Conservation (phyloP, 2,797 vertebrate species). For the Chrosomus eos region DNA sequence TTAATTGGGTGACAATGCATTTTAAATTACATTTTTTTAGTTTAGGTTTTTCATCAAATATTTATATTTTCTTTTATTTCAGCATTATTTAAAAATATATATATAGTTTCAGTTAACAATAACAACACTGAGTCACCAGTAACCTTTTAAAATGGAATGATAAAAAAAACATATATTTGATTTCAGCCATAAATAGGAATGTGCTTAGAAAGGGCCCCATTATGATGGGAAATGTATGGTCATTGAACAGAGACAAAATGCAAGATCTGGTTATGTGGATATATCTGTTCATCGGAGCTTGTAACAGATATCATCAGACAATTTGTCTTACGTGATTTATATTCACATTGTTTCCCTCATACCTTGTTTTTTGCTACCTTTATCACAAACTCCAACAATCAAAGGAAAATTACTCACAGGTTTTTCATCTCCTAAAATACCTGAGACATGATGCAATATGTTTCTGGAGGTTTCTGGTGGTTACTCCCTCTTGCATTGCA, state of each 20-base stretch:
- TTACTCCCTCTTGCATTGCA: slow-evolving; percentile 44
- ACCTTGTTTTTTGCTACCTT: slow-evolving; percentile 27
- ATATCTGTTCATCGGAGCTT: background rate
- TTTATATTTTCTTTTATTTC: background rate
- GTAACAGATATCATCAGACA: background rate
- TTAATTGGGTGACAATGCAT: background rate
- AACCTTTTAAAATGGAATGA: background rate
- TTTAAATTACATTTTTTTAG: background rate
- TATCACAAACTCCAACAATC: slow-evolving; percentile 8
- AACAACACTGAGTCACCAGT: background rate
- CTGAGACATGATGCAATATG: slow-evolving; percentile 38
- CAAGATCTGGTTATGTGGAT: background rate
- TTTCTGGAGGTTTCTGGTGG: slow-evolving; percentile 40
- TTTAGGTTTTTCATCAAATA: background rate
- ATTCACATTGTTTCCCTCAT: background rate
- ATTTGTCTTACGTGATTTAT: background rate
- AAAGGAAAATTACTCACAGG: slow-evolving; percentile 18
- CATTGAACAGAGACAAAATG: background rate
- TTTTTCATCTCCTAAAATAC: slow-evolving; percentile 35
- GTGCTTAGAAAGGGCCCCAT: background rate
- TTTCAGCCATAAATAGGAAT: background rate
- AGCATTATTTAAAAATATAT: background rate
- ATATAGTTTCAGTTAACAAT: background rate
- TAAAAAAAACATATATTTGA: background rate
- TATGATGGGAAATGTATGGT: background rate